Conservation (phyloP, 2,888 invertebrate genomes). For the Camponotus fellah region DNA sequence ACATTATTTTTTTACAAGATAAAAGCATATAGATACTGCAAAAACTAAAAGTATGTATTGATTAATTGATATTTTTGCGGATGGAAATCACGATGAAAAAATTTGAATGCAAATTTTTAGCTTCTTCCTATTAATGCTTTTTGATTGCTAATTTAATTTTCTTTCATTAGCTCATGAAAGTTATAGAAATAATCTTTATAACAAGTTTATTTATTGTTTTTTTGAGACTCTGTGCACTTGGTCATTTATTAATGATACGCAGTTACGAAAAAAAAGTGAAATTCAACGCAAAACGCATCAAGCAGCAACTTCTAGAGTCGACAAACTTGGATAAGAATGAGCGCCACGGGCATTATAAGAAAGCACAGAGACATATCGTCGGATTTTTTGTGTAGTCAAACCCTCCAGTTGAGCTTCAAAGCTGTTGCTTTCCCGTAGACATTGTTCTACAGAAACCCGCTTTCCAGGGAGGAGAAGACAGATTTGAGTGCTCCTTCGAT, state of each 20-base stretch:
- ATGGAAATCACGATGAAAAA: conserved; percentile 44
- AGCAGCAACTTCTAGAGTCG: not conserved
- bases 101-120: conserved; percentile 44
- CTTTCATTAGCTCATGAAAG: conserved; percentile 9
- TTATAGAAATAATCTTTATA: conserved; percentile 20
- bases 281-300: not conserved
- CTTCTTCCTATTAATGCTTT: conserved; percentile 51
- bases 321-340: conserved; percentile 16
- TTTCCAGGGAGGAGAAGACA: conserved; percentile 44
- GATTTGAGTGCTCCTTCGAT: conserved; percentile 59
- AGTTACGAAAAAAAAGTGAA: not conserved
- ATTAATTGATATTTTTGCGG: not conserved
- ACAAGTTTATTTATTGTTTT: not conserved
- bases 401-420: conserved; percentile 41
- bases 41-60: not conserved
- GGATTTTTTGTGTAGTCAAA: conserved; percentile 38
- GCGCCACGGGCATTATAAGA: conserved; percentile 8
- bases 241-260: conserved; percentile 23
- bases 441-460: conserved; percentile 43
- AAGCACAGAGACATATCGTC: conserved; percentile 25
- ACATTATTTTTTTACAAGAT: not conserved
- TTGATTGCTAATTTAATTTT: conserved; percentile 56
- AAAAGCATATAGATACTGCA: not conserved
- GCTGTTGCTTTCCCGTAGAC: conserved; percentile 48
- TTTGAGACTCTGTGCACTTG: not conserved